phyloP scores from a whole-genome alignment of 1,140 invertebrate species.

The Papilio helenus region DNA sequence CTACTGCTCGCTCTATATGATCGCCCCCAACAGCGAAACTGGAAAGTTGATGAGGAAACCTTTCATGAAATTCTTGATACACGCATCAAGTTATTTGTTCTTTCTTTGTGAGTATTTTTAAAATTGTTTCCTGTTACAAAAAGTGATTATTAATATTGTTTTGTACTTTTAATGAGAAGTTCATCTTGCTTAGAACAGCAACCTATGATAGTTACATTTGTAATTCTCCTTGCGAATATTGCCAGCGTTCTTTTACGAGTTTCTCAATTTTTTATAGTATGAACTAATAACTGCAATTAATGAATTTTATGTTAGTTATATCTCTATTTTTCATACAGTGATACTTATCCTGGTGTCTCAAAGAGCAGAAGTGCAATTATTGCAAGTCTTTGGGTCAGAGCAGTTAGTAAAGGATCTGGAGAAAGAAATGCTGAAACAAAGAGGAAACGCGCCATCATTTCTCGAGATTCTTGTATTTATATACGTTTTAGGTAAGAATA shows the following conservation, averaged over 20 bases:
- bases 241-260: too few relatives aligned
- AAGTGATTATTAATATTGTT: neutral
- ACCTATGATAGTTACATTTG: too few relatives aligned
- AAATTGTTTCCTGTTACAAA: too few relatives aligned
- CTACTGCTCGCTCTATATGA: slow-evolving; percentile 92
- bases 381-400: slow-evolving; percentile 88
- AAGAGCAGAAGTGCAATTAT: slow-evolving; percentile 89
- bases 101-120: slow-evolving; percentile 89
- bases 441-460: slow-evolving; percentile 90
- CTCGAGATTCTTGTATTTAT: slow-evolving; percentile 90
- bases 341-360: slow-evolving; percentile 94
- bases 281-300: neutral
- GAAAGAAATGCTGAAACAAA: slow-evolving; percentile 86
- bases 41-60: slow-evolving; percentile 93
- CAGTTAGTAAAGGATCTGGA: slow-evolving; percentile 84
- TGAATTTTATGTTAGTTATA: neutral
- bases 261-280: too few relatives aligned
- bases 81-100: slow-evolving; percentile 95
- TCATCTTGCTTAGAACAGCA: too few relatives aligned
- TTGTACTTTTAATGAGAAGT: too few relatives aligned
- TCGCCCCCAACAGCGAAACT: slow-evolving; percentile 89
- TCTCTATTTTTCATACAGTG: slow-evolving; percentile 81
- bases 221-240: too few relatives aligned
- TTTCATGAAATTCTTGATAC: slow-evolving; percentile 97
- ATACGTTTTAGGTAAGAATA: slow-evolving; percentile 88